Base-by-base conservation (phyloP, 2,113 vertebrate species). In the Ophiodon elongatus region DNA sequence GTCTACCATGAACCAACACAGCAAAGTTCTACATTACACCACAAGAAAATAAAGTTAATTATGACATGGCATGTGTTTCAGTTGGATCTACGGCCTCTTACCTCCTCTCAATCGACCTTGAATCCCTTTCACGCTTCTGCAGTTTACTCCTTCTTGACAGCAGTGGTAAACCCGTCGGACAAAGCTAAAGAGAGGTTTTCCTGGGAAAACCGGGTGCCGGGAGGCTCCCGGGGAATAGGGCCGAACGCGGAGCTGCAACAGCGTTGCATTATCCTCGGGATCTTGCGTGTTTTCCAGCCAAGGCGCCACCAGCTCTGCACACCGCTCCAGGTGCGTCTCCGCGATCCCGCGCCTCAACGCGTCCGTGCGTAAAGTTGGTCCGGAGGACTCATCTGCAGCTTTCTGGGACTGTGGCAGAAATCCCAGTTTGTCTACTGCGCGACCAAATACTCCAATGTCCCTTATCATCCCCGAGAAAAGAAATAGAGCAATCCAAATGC, bases 91-190 rank as follows among this genome's bases (percentile, higher is more conserved):
- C 45, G 29, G 11, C 15, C n/a, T 23, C 85, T 93, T 74, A 96
- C 94, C 94, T 88, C 89, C 91, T 81, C 82, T 88, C 31, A 86
- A 14, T 8, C 90, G 90, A 4, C 96, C 94, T 77, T 96, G 96
- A 15, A 96, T 94, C 15, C 96, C 96, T 50, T 92, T 96, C 1
- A 96, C 89, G 45, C 82, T 88, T 64, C 72, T 88, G 82, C 96
- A 96, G 60, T 35, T 77, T 2, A 86, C 59, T 23, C 95, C 90
- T 60, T 86, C 75, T 74, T 94, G 94, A 91, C 96, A 96, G 92
- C 96, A 96, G 8, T 84, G 93, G 81, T 96, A 96, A 60, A 95
- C 89, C 62, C 91, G 84, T 25, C 94, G 84, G 1, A 96, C 82
- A 27, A 95, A 96, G 57, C 73, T 90, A 76, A 95, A 95, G 0